Conservation (phyloP, 1,140 invertebrate species). For the Drosophila auraria region DNA sequence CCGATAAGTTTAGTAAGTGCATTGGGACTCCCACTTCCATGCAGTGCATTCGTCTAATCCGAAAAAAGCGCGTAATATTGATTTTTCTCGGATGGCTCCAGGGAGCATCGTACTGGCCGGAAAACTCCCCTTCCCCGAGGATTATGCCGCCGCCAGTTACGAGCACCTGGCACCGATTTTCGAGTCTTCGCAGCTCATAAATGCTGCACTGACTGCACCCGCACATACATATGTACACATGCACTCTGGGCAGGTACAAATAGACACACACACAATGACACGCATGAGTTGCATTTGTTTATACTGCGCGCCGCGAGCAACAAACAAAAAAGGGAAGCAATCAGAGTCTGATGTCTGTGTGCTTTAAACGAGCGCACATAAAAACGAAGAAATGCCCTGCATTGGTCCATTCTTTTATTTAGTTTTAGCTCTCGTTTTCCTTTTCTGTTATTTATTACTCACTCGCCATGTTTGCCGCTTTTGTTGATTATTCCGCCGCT, state of each 20-base stretch:
- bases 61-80: slow-evolving; percentile 63
- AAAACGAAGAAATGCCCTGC: slow-evolving; percentile 29
- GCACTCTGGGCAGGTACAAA: slow-evolving; percentile 12
- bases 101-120: slow-evolving; percentile 10
- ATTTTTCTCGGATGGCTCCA: slow-evolving; percentile 75
- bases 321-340: slow-evolving; percentile 48
- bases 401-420: slow-evolving; percentile 4
- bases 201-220: slow-evolving; percentile 56
- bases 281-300: slow-evolving; percentile 77
- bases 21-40: slow-evolving; percentile 1
- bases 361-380: slow-evolving; percentile 14
- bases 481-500: slow-evolving; percentile 44
- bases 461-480: slow-evolving; percentile 77
- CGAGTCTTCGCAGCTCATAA: slow-evolving; percentile 63
- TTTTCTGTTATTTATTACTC: slow-evolving; percentile 66
- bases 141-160: slow-evolving; percentile 5
- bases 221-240: slow-evolving; percentile 22
- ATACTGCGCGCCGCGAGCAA: slow-evolving; percentile 48
- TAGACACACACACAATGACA: slow-evolving; percentile 48
- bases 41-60: slow-evolving; percentile 29
- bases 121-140: slow-evolving; percentile 1
- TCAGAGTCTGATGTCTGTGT: slow-evolving; percentile 15
- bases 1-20: slow-evolving; percentile 22
- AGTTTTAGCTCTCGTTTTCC: background rate
- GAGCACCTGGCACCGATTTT: slow-evolving; percentile 57